Conservation (phyloP, 35 echinoderm and acorn worm genomes). For the Ptychodera flava region DNA sequence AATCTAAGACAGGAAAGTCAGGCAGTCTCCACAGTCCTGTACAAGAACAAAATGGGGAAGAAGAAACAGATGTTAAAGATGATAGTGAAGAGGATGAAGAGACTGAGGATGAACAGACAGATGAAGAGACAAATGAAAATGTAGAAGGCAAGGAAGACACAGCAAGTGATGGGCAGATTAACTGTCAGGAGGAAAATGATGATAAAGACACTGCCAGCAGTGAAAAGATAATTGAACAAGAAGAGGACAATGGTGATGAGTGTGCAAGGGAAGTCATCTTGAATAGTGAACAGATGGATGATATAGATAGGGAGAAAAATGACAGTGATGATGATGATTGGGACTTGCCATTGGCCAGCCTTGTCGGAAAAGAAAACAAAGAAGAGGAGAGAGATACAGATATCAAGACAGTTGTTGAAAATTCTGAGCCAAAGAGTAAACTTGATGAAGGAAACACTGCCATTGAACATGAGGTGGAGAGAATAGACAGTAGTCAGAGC, state of each 20-base stretch:
- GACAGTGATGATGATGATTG: not conserved
- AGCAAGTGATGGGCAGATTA: not conserved
- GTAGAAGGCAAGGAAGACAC: slow-evolving; percentile 13
- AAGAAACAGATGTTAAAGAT: not conserved
- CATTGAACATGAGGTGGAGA: not conserved
- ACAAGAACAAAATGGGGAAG: slow-evolving; percentile 1
- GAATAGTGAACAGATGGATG: not conserved
- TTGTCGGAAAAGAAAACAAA: not conserved
- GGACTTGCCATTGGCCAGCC: not conserved
- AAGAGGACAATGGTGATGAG: not conserved
- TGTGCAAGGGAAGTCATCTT: not conserved
- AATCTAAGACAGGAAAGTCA: not conserved
- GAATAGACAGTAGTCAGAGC: not conserved
- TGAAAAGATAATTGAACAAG: not conserved
- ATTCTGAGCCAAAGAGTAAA: too few species aligned
- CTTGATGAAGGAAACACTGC: not conserved
- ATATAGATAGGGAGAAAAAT: not conserved
- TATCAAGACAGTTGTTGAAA: not conserved
- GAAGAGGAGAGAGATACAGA: not conserved
- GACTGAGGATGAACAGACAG: not conserved
- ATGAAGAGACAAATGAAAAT: slow-evolving; percentile 9
- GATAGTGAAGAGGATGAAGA: not conserved
- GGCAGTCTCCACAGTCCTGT: not conserved
- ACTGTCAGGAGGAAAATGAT: not conserved
- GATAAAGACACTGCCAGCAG: not conserved